phyloP scores from a whole-genome alignment of 1,140 invertebrate genomes.

The Armadillidium nasatum region DNA sequence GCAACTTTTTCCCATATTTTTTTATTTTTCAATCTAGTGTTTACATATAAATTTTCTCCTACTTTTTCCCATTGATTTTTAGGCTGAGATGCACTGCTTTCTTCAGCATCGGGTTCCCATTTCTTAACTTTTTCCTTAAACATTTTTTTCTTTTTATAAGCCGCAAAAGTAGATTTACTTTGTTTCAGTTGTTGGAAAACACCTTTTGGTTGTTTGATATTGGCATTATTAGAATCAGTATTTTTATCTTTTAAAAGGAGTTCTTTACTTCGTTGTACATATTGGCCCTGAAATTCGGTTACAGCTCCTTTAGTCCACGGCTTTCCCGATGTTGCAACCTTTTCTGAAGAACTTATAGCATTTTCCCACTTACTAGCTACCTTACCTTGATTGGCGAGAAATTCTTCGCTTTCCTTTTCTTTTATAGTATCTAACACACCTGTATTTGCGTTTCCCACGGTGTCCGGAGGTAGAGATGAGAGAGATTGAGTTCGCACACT shows the following conservation, averaged over 20 bases:
- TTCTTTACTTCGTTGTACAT: background rate
- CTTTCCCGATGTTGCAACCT: background rate
- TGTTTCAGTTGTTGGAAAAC: background rate
- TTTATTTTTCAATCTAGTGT: background rate
- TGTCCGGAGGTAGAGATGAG: background rate
- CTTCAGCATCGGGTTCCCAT: background rate
- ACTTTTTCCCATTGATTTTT: slow-evolving; percentile 7
- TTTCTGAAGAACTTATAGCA: background rate
- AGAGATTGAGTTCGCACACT: background rate
- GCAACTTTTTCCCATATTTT: slow-evolving; percentile 1
- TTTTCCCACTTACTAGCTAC: background rate
- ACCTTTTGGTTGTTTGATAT: background rate
- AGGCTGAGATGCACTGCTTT: background rate
- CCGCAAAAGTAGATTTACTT: background rate
- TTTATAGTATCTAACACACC: background rate
- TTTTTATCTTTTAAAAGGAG: background rate
- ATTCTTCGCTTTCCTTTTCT: background rate
- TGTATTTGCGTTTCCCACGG: background rate
- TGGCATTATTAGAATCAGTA: background rate
- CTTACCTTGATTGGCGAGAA: slow-evolving; percentile 3
- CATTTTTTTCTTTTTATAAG: background rate
- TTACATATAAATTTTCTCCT: background rate
- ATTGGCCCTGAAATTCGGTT: background rate
- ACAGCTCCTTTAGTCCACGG: background rate
- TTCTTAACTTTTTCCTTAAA: background rate